A percentile compares a stretch with the other conserved stretches of the same genome.
These are phyloP conservation scores for Rhynchotus rufescens DNA, from an alignment of 2,797 vertebrate species.

Conservation along the genomic window DNA sequence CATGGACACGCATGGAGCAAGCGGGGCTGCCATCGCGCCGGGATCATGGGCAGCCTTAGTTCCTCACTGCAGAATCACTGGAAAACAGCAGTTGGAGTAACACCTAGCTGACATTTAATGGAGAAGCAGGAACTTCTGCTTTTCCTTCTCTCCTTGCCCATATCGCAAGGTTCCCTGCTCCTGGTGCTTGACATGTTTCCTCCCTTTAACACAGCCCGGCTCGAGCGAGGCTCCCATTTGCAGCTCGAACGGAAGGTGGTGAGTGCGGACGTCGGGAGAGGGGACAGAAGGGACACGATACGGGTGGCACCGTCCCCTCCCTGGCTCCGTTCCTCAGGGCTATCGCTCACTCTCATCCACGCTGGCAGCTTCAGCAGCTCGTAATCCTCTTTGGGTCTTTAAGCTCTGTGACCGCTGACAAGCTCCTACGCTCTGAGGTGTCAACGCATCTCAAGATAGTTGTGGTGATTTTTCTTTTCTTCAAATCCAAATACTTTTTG, in stretches of 20 bases:
- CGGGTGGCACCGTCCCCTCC: slow-evolving; percentile 26
- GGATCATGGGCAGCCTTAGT: neutral
- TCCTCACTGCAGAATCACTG: slow-evolving; percentile 34
- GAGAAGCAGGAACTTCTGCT: neutral
- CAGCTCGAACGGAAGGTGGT: neutral
- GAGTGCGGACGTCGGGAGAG: neutral
- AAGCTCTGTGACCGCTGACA: slow-evolving; percentile 53
- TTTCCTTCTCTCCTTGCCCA: neutral
- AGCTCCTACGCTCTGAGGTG: slow-evolving; percentile 30
- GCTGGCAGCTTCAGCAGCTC: slow-evolving; percentile 63
- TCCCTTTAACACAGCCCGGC: accelerated
- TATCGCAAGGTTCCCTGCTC: accelerated
- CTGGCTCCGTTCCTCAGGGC: neutral
- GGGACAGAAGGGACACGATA: neutral
- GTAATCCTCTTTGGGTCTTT: slow-evolving; percentile 70
- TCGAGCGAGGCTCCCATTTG: accelerated
- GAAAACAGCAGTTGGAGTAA: neutral
- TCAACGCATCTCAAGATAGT: slow-evolving; percentile 38
- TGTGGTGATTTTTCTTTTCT: neutral
- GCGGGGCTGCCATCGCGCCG: neutral
- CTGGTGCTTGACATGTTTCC: accelerated
- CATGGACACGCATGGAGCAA: accelerated
- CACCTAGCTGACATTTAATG: neutral
- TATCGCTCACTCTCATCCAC: slow-evolving; percentile 31
- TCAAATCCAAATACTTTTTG: neutral